These are phyloP conservation scores for Melanostoma scalare DNA, from an alignment of 2,888 invertebrate species.

Conservation along the genomic window DNA sequence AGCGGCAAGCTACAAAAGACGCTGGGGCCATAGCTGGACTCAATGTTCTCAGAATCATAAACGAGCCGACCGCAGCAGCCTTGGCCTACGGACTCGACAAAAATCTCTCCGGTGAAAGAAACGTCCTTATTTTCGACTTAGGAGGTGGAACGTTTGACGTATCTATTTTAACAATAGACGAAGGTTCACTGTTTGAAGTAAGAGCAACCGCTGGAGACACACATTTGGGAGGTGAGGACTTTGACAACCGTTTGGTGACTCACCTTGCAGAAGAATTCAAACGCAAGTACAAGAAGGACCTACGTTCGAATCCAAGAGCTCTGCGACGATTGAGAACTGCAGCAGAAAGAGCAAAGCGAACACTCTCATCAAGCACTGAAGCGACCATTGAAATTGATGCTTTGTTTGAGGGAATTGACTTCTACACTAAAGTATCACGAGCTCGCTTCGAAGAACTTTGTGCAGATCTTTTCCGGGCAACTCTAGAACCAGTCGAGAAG, in stretches of 20 bases:
- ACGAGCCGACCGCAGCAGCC: conserved; percentile 95
- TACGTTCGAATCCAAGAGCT: conserved; percentile 86
- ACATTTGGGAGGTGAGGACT: conserved; percentile 96
- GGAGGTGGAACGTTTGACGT: conserved; percentile 97
- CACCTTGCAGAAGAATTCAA: conserved; percentile 94
- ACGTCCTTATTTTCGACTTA: conserved; percentile 86
- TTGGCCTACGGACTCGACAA: conserved; percentile 96
- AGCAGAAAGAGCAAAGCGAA: conserved; percentile 90
- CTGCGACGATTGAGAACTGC: conserved; percentile 88
- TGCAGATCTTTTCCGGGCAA: conserved; percentile 87
- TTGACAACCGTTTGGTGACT: conserved; percentile 93
- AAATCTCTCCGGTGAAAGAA: conserved; percentile 90
- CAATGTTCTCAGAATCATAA: conserved; percentile 94
- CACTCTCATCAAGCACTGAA: conserved; percentile 89
- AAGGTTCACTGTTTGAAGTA: conserved; percentile 93
- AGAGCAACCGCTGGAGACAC: conserved; percentile 97
- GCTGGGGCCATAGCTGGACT: conserved; percentile 95
- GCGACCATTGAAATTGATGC: conserved; percentile 90
- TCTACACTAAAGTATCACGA: conserved; percentile 87
- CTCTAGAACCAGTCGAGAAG: conserved; percentile 90
- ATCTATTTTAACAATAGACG: conserved; percentile 96
- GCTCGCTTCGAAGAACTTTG: conserved; percentile 90
- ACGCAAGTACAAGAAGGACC: conserved; percentile 88
- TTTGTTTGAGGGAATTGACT: conserved; percentile 89
- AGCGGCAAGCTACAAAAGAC: conserved; percentile 95